phyloP scores from a whole-genome alignment of 2,113 vertebrate genomes.

The Oreocharis arfaki region DNA sequence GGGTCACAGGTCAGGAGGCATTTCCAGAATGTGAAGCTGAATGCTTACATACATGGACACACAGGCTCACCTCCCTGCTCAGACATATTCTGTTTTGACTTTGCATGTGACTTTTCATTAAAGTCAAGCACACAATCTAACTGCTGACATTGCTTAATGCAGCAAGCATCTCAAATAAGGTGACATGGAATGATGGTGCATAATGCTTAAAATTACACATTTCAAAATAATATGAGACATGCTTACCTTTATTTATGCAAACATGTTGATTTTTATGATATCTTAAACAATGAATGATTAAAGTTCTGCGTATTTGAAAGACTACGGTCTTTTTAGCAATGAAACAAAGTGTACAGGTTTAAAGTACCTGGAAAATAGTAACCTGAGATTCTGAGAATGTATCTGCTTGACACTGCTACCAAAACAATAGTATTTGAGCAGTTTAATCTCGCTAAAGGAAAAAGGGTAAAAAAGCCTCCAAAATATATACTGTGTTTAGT shows the following conservation, averaged over 20 bases:
- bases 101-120: neutral
- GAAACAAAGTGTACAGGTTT: neutral
- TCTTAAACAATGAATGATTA: neutral
- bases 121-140: neutral
- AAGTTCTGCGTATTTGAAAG: neutral
- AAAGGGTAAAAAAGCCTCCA: neutral
- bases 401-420: neutral
- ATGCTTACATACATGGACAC: neutral
- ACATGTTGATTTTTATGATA: neutral
- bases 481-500: neutral
- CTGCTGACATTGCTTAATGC: neutral
- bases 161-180: neutral
- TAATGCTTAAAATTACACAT: neutral
- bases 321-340: neutral
- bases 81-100: rapidly evolving
- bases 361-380: neutral
- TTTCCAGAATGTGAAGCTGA: neutral
- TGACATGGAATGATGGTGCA: neutral
- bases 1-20: neutral
- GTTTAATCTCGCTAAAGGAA: neutral
- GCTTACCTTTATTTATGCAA: neutral
- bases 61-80: neutral
- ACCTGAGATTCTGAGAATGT: neutral
- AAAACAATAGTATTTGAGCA: neutral
- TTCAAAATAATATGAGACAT: neutral